phyloP scores from a whole-genome alignment of 2,888 invertebrate species.

The Andrena hattorfiana region DNA sequence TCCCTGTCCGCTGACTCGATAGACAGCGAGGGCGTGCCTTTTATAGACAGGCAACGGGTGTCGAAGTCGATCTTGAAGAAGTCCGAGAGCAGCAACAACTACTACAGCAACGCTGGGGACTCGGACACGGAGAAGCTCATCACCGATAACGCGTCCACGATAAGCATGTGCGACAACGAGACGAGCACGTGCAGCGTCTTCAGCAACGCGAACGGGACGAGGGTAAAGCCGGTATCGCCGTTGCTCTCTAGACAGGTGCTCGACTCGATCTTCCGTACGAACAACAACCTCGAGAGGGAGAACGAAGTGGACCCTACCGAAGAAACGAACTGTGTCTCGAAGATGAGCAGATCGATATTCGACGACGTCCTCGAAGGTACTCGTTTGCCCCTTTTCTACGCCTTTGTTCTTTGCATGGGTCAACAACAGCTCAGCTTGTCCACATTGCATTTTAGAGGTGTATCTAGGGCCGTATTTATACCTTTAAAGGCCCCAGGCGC shows the following conservation, averaged over 20 bases:
- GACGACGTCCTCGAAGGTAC: slow-evolving; percentile 79
- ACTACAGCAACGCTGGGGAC: slow-evolving; percentile 86
- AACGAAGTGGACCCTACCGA: slow-evolving; percentile 63
- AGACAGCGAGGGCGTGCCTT: slow-evolving; percentile 88
- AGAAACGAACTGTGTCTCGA: slow-evolving; percentile 70
- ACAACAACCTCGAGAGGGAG: slow-evolving; percentile 76
- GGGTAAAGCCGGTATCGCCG: slow-evolving; percentile 72
- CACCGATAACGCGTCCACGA: slow-evolving; percentile 88
- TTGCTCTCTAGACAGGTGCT: slow-evolving; percentile 76
- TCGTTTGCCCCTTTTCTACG: background rate
- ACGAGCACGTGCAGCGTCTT: slow-evolving; percentile 77
- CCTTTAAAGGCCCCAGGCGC: no score
- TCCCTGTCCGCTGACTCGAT: slow-evolving; percentile 90
- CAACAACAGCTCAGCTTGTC: background rate
- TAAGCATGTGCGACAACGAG: slow-evolving; percentile 87
- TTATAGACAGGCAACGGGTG: slow-evolving; percentile 88
- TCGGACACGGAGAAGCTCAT: slow-evolving; percentile 92
- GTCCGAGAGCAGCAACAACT: slow-evolving; percentile 88
- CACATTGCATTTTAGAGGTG: background rate
- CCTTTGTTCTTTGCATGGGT: background rate
- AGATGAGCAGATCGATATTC: slow-evolving; percentile 75
- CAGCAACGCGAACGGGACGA: slow-evolving; percentile 70
- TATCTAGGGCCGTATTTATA: no score
- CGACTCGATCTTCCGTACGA: slow-evolving; percentile 78
- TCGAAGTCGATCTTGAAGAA: slow-evolving; percentile 93